These are phyloP conservation scores for Coracopsis vasa DNA, from an alignment of 2,113 vertebrate species.

Conservation along the genomic window DNA sequence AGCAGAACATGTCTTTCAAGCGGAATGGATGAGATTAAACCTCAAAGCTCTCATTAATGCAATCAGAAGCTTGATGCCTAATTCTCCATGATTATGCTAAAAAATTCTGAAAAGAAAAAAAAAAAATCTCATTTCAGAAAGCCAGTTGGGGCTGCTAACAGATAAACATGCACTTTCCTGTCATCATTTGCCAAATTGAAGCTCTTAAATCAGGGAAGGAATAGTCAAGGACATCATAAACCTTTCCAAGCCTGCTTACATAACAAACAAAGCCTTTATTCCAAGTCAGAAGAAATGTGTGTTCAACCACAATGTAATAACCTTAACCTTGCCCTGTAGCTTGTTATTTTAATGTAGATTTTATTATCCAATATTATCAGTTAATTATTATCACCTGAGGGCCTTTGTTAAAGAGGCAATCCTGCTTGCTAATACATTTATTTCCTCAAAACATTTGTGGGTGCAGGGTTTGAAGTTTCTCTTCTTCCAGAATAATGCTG, in stretches of 20 bases:
- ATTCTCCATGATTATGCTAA: slow-evolving; percentile 54
- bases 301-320: slow-evolving; percentile 11
- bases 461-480: background rate
- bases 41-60: slow-evolving; percentile 59
- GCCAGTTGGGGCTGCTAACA: slow-evolving; percentile 22
- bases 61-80: slow-evolving; percentile 17
- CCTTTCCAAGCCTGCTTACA: slow-evolving; percentile 46
- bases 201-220: slow-evolving; percentile 51
- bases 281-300: slow-evolving; percentile 7
- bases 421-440: background rate
- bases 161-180: slow-evolving; percentile 30
- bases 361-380: slow-evolving; percentile 51
- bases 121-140: slow-evolving; percentile 7
- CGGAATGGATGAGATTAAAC: slow-evolving; percentile 47
- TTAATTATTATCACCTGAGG: slow-evolving; percentile 52
- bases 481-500: background rate
- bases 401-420: background rate
- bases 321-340: slow-evolving; percentile 35
- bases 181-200: slow-evolving; percentile 60
- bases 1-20: slow-evolving; percentile 45
- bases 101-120: slow-evolving; percentile 11
- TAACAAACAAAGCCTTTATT: slow-evolving; percentile 51
- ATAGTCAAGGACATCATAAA: slow-evolving; percentile 56
- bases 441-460: background rate
- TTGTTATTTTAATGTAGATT: slow-evolving; percentile 53